Percentiles rank a stretch among this genome's conserved stretches.
Conservation (phyloP, 1,140 invertebrate species). For the Notospermus geniculatus region DNA sequence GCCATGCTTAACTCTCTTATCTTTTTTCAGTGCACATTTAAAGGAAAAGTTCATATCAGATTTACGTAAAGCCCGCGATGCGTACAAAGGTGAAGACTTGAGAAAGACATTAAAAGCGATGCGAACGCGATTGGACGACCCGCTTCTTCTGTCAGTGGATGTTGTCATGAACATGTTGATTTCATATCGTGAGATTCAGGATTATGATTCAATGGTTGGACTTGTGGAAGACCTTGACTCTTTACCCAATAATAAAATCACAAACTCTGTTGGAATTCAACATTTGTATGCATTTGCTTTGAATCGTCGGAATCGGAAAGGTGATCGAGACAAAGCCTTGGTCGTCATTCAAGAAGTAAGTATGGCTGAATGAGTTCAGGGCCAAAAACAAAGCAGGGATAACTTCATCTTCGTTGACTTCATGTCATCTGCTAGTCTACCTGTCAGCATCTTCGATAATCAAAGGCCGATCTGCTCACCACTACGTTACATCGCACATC, state of each 20-base stretch:
- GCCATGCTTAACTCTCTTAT: too few relatives aligned
- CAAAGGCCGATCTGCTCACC: too few relatives aligned
- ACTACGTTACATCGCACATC: too few relatives aligned
- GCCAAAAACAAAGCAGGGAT: too few relatives aligned
- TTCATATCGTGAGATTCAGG: conserved; percentile 89
- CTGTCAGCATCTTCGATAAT: too few relatives aligned
- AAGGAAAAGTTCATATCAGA: conserved; percentile 97
- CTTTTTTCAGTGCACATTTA: conserved; percentile 70
- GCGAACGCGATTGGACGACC: conserved; percentile 91
- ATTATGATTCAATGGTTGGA: conserved; percentile 97
- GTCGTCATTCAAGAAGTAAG: conserved; percentile 80
- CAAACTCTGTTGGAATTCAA: conserved; percentile 84
- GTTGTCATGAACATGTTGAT: conserved; percentile 90
- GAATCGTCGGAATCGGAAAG: conserved; percentile 90
- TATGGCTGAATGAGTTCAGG: too few relatives aligned
- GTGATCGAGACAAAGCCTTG: conserved; percentile 91
- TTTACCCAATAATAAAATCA: conserved; percentile 87
- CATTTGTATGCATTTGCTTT: conserved; percentile 96
- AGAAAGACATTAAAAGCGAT: conserved; percentile 83
- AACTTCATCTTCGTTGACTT: too few relatives aligned
- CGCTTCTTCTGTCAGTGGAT: conserved; percentile 91
- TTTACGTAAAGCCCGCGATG: conserved; percentile 87
- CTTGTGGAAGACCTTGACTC: conserved; percentile 92
- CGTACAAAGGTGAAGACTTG: conserved; percentile 80
- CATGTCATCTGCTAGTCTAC: too few relatives aligned